A percentile compares a stretch with the other conserved stretches of the same genome.
Evolutionary conservation across 2,113 vertebrate species (phyloP).

Genomic region (Actenoides lindsayi): DNA sequence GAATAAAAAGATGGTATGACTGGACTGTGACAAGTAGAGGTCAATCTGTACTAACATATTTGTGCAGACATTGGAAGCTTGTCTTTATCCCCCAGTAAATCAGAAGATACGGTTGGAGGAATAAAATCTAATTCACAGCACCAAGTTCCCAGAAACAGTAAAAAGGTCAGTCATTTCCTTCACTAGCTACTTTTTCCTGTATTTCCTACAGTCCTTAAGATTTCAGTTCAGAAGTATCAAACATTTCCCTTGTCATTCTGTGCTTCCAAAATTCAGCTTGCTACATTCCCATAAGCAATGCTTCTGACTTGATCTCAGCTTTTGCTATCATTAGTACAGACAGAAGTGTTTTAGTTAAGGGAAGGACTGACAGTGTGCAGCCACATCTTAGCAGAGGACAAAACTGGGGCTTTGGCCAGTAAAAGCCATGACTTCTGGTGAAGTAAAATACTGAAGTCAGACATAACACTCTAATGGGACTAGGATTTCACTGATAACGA

Average conservation of each 20-base stretch:
- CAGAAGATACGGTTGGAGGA: not conserved
- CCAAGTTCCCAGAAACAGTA: not conserved
- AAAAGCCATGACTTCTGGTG: not conserved
- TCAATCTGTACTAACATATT: not conserved
- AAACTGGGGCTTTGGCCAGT: not conserved
- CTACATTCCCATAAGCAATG: not conserved
- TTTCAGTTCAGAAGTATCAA: not conserved
- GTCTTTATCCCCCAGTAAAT: not conserved
- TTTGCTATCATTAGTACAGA: not conserved
- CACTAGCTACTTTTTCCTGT: not conserved
- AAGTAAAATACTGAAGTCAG: not conserved
- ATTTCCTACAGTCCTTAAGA: not conserved
- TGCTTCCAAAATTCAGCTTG: not conserved
- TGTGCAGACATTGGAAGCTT: not conserved
- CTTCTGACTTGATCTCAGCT: not conserved
- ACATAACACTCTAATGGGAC: not conserved
- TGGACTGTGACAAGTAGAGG: not conserved
- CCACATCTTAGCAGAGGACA: not conserved
- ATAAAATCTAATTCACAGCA: fast-evolving
- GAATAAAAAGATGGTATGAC: not conserved
- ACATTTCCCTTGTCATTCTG: not conserved
- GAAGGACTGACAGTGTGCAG: not conserved
- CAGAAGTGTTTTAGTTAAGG: not conserved
- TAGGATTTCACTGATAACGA: not conserved
- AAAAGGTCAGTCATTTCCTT: not conserved